These are phyloP conservation scores for Cryptophagus acutangulus DNA, from an alignment of 2,888 invertebrate species.

Conservation along the genomic window DNA sequence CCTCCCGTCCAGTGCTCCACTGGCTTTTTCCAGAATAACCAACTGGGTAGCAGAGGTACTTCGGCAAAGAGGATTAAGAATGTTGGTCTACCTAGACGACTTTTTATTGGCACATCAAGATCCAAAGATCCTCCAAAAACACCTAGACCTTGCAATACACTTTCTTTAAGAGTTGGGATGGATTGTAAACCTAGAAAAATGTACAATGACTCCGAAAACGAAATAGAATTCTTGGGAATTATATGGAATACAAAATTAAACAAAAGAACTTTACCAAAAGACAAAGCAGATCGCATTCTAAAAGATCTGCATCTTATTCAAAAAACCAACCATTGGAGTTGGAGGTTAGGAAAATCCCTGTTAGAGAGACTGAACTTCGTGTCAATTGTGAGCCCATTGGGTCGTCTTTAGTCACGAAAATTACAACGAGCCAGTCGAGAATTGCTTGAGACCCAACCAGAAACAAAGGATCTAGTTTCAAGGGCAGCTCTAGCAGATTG, in stretches of 20 bases:
- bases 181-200: background rate
- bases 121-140: background rate
- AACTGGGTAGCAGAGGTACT: constrained; percentile 16
- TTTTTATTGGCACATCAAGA: constrained; percentile 7
- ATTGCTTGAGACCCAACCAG: background rate
- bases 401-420: background rate
- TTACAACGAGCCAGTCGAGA: background rate
- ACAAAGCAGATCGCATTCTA: background rate
- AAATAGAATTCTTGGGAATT: background rate
- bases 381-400: background rate
- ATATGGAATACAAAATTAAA: background rate
- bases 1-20: constrained; percentile 17
- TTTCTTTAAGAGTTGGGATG: background rate
- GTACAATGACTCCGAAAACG: background rate
- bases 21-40: constrained; percentile 13
- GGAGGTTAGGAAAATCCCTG: background rate
- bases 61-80: constrained; percentile 9
- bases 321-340: background rate
- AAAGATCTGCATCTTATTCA: background rate
- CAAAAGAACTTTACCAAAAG: background rate
- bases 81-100: constrained; percentile 16
- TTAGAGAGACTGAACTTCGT: background rate
- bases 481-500: background rate
- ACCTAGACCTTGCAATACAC: background rate
- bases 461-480: background rate